Evolutionary conservation across 1,140 invertebrate species (phyloP), one percentile per base, ranked within the genome.

Genomic region (Bursaphelenchus mucronatus): DNA sequence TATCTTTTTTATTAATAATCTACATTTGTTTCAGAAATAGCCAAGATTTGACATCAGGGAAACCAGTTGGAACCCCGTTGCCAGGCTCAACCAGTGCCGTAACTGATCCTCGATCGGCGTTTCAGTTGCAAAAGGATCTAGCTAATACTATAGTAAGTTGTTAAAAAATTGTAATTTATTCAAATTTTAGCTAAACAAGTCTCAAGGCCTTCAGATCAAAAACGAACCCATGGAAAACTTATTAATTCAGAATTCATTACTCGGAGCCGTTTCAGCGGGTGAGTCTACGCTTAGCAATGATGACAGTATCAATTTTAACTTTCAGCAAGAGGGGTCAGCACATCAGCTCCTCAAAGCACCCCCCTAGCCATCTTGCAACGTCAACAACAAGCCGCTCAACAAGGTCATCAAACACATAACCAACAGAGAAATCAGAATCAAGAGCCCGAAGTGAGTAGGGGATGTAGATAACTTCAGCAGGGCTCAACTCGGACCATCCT

Each of bases 191-290:
- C 6, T 13, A n/a, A 55, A 55, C 54, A 55, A 44, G n/a, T 39
- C 30, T 39, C n/a, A 55, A 15, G n/a, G 57, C 10, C 57, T 55
- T 55, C 54, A 39, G 10, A 59, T 15, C 13, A 50, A 13, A 45
- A 59, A 44, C 41, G 57, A 59, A 17, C 57, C 41, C 41, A 39
- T 59, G 11, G 57, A 59, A 9, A 44, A 39, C n/a, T 43, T 59
- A 30, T 59, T 59, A 44, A n/a, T 59, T 39, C 57, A 59, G 41
- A 59, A 59, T 44, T 59, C 57, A 45, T 11, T 59, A 11, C 57
- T 59, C 40, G 39, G 39, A n/a, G 4, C 30, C 5, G 30, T 30
- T 5, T 30, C 30, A 30, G n/a, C n/a, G n/a, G 30, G 30, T 30
- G 30, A 30, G 30, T 30, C 30, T 30, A 5, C 30, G 30, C 30